Evolutionary conservation across 2,888 invertebrate species (phyloP).

Genomic region (Macrophya alboannulata): DNA sequence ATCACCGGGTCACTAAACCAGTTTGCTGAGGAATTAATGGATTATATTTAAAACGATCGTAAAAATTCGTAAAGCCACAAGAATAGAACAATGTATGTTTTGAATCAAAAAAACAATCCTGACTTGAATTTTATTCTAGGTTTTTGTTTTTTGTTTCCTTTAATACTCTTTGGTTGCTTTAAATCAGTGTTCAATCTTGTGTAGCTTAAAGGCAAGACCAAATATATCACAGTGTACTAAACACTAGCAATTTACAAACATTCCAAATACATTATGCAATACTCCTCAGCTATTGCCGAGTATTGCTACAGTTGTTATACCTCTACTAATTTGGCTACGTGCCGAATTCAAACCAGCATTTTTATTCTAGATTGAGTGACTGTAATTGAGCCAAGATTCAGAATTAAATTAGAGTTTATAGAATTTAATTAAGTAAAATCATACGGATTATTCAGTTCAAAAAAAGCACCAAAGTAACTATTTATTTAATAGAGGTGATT

Average conservation of each 20-base stretch:
- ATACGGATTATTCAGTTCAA: neutral
- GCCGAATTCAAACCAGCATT: neutral
- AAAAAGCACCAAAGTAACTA: slow-evolving; percentile 3
- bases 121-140: slow-evolving; percentile 6
- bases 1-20: slow-evolving; percentile 43
- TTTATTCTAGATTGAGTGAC: slow-evolving; percentile 24
- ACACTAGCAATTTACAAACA: slow-evolving; percentile 38
- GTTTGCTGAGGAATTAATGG: slow-evolving; percentile 37
- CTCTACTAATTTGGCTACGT: slow-evolving; percentile 32
- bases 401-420: neutral
- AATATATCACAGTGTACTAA: slow-evolving; percentile 58
- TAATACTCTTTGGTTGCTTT: slow-evolving; percentile 47
- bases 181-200: slow-evolving; percentile 40
- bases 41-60: neutral
- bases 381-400: slow-evolving; percentile 22
- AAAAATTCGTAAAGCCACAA: neutral
- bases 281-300: slow-evolving; percentile 15
- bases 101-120: neutral
- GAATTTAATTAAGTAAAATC: slow-evolving; percentile 3
- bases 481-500: neutral
- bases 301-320: slow-evolving; percentile 35
- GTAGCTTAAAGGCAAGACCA: slow-evolving; percentile 52
- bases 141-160: slow-evolving; percentile 31
- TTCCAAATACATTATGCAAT: slow-evolving; percentile 22
- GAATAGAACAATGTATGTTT: neutral